A percentile compares a stretch with the other conserved stretches of the same genome.
Evolutionary conservation across 2,888 invertebrate species (phyloP).

Genomic region (Conistra vaccinii): DNA sequence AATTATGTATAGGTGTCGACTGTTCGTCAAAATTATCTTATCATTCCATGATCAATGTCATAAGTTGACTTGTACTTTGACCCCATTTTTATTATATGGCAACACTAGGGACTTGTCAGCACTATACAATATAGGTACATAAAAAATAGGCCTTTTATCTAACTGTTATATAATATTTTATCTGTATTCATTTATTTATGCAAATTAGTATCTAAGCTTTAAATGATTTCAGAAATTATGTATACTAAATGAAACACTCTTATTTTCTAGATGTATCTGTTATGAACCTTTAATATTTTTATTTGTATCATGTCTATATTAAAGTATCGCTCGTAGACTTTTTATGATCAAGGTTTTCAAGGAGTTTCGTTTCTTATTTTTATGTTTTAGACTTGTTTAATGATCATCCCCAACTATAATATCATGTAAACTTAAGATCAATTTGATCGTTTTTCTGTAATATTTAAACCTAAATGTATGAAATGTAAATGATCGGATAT

Average conservation of each 20-base stretch:
- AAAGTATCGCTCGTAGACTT: constrained; percentile 15
- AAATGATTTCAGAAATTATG: constrained; percentile 34
- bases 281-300: constrained; percentile 6
- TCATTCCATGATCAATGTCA: constrained; percentile 53
- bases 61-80: constrained; percentile 11
- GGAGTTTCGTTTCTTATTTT: background rate
- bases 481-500: constrained; percentile 34
- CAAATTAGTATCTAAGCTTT: constrained; percentile 44
- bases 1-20: constrained; percentile 42
- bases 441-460: constrained; percentile 17
- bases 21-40: constrained; percentile 39
- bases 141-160: constrained; percentile 44
- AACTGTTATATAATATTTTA: constrained; percentile 41
- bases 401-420: constrained; percentile 22
- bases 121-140: constrained; percentile 39
- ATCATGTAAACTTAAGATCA: constrained; percentile 29
- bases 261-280: constrained; percentile 18
- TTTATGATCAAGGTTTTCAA: background rate
- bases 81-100: constrained; percentile 40
- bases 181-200: constrained; percentile 41
- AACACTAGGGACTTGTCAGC: constrained; percentile 57
- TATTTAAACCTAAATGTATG: constrained; percentile 32
- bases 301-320: constrained; percentile 25
- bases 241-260: constrained; percentile 21
- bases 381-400: constrained; percentile 5